Percentiles rank a stretch among this genome's conserved stretches.
phyloP scores from a whole-genome alignment of 2,113 vertebrate genomes.

The Panurus biarmicus region DNA sequence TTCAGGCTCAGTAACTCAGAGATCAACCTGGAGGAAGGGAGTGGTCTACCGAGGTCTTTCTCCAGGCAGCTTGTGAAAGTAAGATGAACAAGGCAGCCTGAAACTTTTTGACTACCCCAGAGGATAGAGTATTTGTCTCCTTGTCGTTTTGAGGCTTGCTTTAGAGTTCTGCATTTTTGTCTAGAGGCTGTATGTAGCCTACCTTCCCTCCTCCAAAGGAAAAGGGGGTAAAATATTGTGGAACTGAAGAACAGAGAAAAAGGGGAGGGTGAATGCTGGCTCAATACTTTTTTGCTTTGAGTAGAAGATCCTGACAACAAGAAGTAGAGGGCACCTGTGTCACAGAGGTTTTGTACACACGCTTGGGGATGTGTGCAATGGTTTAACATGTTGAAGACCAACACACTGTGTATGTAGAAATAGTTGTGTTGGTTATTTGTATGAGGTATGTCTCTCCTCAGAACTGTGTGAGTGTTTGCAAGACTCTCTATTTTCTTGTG shows the following conservation, averaged over 20 bases:
- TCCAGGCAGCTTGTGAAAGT: background rate
- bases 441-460: background rate
- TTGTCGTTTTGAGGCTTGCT: background rate
- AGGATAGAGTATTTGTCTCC: background rate
- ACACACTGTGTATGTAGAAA: background rate
- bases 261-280: background rate
- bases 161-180: background rate
- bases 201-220: background rate
- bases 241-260: background rate
- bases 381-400: background rate
- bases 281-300: background rate
- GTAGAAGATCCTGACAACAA: background rate
- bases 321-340: background rate
- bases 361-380: background rate
- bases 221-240: background rate
- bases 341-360: background rate
- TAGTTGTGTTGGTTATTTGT: background rate
- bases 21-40: background rate
- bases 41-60: background rate
- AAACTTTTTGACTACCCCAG: background rate
- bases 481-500: background rate
- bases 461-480: background rate
- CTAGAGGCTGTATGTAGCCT: background rate
- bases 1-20: background rate
- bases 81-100: background rate